Evolutionary conservation across 1,140 invertebrate genomes (phyloP).

Genomic region (Spodoptera frugiperda): DNA sequence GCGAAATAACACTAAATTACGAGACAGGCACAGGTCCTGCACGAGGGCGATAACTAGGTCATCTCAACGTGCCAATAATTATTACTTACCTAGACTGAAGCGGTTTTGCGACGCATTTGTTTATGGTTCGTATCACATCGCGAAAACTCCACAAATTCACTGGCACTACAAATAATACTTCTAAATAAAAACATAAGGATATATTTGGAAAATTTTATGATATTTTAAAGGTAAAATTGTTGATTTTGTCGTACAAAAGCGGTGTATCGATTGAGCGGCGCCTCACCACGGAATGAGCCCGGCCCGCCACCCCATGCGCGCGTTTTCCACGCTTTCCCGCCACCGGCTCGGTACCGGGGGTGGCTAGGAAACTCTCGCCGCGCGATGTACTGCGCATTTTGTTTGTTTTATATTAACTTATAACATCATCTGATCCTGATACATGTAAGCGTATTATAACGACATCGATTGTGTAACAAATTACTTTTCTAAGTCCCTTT

Average conservation of each 20-base stretch:
- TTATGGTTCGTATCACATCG: conserved; percentile 48
- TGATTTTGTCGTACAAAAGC: conserved; percentile 56
- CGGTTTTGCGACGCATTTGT: conserved; percentile 74
- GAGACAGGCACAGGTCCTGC: conserved; percentile 30
- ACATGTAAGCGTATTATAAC: conserved; percentile 14
- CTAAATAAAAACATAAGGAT: conserved; percentile 33
- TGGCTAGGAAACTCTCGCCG: conserved; percentile 59
- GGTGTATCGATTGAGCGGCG: conserved; percentile 79
- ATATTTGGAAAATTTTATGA: conserved; percentile 28
- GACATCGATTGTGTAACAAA: conserved; percentile 21
- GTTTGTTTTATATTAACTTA: conserved; percentile 52
- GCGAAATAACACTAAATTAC: conserved; percentile 7
- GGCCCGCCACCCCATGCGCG: conserved; percentile 70
- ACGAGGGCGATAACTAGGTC: conserved; percentile 71
- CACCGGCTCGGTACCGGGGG: conserved; percentile 60
- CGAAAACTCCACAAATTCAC: conserved; percentile 35
- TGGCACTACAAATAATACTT: conserved; percentile 37
- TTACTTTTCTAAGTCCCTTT: conserved; percentile 4
- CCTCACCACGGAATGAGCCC: conserved; percentile 73
- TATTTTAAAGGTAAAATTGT: conserved; percentile 56
- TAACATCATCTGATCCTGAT: conserved; percentile 38
- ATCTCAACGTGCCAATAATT: conserved; percentile 80
- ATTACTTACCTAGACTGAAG: conserved; percentile 76
- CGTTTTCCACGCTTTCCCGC: conserved; percentile 82
- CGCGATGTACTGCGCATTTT: conserved; percentile 56